These are phyloP conservation scores for Hyperopisus bebe DNA, from an alignment of 2,113 vertebrate species.

Conservation along the genomic window DNA sequence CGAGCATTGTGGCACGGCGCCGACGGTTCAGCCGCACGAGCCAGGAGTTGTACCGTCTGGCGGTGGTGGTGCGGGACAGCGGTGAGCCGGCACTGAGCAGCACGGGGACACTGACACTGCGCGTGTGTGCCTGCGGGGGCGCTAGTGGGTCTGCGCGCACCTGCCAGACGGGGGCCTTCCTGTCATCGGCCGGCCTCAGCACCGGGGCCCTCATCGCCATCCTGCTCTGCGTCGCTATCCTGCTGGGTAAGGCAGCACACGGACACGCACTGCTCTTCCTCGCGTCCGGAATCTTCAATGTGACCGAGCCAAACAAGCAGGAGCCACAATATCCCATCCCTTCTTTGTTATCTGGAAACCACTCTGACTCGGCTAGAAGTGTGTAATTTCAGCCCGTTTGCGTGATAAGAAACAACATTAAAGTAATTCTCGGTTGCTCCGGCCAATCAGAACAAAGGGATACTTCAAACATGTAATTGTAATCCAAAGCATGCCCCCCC, in stretches of 20 bases:
- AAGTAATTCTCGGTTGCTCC: background rate
- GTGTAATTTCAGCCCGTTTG: too few species aligned
- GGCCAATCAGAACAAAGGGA: background rate
- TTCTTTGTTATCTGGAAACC: background rate
- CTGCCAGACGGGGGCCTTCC: slow-evolving; percentile 74
- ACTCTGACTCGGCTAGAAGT: background rate
- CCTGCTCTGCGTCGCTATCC: slow-evolving; percentile 75
- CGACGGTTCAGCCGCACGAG: slow-evolving; percentile 67
- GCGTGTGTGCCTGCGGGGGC: slow-evolving; percentile 74
- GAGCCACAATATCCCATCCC: background rate
- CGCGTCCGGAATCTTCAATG: background rate
- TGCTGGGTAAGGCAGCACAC: slow-evolving; percentile 63
- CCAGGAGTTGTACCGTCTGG: slow-evolving; percentile 74
- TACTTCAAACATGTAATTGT: background rate
- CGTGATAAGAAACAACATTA: background rate
- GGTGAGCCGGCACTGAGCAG: slow-evolving; percentile 75
- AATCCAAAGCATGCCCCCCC: background rate
- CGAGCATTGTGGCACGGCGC: slow-evolving; percentile 66
- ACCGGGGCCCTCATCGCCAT: slow-evolving; percentile 81
- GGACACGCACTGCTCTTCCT: too few species aligned
- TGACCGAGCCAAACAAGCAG: background rate
- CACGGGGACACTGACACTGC: slow-evolving; percentile 73
- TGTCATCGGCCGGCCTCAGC: slow-evolving; percentile 75
- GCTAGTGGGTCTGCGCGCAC: slow-evolving; percentile 58
- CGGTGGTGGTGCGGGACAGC: slow-evolving; percentile 71